A percentile compares a stretch with the other conserved stretches of the same genome.
These are phyloP conservation scores for Anguilla anguilla DNA, from an alignment of 2,797 vertebrate genomes.

Conservation along the genomic window DNA sequence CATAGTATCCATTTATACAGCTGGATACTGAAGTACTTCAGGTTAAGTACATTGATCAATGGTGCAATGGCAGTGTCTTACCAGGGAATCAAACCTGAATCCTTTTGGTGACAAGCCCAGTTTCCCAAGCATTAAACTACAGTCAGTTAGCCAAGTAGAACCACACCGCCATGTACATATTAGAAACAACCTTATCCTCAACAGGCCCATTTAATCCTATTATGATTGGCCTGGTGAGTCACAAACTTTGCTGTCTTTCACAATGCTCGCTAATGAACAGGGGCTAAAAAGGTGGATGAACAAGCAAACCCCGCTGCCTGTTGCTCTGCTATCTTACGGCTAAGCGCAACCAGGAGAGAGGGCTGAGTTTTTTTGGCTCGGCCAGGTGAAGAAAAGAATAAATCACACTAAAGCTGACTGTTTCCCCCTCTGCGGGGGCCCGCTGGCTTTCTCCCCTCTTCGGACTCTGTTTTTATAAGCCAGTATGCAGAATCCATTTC, in stretches of 20 bases:
- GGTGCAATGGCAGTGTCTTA: neutral
- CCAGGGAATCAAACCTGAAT: too few species aligned
- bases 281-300: neutral
- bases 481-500: slow-evolving; percentile 21
- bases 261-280: neutral
- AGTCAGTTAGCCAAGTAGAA: neutral
- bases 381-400: neutral
- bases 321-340: neutral
- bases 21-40: neutral
- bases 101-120: neutral
- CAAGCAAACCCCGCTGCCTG: neutral
- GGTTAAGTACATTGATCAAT: neutral
- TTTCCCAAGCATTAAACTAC: neutral
- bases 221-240: neutral
- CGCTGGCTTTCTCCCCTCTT: neutral
- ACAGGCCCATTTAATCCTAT: neutral
- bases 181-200: neutral
- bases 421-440: neutral
- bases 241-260: neutral
- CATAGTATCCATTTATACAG: neutral
- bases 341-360: neutral
- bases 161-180: neutral
- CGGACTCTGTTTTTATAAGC: neutral
- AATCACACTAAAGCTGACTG: neutral
- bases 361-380: neutral